Evolutionary conservation across 1,140 invertebrate species (phyloP).

Genomic region (Drosophila lacertosa): DNA sequence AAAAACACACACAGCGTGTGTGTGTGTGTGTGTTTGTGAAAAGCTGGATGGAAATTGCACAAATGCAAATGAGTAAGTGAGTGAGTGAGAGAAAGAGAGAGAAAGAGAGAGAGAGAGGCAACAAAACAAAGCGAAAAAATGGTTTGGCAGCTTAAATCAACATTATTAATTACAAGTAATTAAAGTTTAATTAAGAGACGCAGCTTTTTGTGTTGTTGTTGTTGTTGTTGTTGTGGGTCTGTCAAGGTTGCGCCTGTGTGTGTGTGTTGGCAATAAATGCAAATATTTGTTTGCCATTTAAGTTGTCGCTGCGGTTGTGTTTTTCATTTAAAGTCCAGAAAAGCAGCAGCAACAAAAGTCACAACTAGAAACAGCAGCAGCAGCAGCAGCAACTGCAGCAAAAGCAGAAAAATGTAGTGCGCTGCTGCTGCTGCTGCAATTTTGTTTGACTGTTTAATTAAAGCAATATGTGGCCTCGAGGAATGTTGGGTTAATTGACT

Average conservation of each 20-base stretch:
- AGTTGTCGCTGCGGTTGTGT: slow-evolving; percentile 43
- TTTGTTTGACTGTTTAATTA: slow-evolving; percentile 82
- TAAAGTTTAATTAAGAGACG: slow-evolving; percentile 75
- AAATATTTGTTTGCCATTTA: slow-evolving; percentile 75
- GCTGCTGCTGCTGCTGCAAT: slow-evolving; percentile 44
- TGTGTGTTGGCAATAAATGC: slow-evolving; percentile 47
- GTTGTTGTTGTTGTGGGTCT: slow-evolving; percentile 26
- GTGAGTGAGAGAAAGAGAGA: background rate
- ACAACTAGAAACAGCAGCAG: slow-evolving; percentile 7
- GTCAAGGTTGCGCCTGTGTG: slow-evolving; percentile 61
- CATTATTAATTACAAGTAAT: slow-evolving; percentile 79
- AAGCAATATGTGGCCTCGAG: slow-evolving; percentile 81
- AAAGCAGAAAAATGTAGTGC: slow-evolving; percentile 61
- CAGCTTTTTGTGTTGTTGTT: slow-evolving; percentile 27
- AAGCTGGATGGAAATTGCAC: too few species aligned
- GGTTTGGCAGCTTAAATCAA: slow-evolving; percentile 65
- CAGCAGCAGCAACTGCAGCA: slow-evolving; percentile 34
- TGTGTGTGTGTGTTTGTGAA: too few species aligned
- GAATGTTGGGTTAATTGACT: slow-evolving; percentile 82
- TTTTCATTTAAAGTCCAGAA: slow-evolving; percentile 41
- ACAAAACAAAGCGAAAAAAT: slow-evolving; percentile 4
- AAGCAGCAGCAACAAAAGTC: slow-evolving; percentile 18
- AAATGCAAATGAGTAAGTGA: background rate
- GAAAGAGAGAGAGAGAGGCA: background rate
- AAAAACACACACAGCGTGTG: too few species aligned